Base-by-base conservation (phyloP, 1,140 invertebrate genomes). In the Bombus pyrosoma region DNA sequence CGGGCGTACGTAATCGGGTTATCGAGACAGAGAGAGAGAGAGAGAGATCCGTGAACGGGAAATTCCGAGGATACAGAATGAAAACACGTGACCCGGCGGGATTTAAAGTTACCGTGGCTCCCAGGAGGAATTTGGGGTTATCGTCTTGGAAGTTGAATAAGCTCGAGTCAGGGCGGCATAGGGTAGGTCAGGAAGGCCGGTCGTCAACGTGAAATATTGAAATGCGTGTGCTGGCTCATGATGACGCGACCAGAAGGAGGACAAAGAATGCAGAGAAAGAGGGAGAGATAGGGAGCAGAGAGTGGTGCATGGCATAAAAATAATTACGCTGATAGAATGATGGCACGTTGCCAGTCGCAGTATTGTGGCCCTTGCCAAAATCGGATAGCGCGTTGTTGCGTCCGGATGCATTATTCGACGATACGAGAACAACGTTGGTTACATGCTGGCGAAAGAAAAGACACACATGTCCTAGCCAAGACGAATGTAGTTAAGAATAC, bases 321-420 rank as follows among this genome's bases (percentile, higher is more conserved):
- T 94, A 94, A 94, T 94, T 94, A 93, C 89, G 88, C 82, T 93
- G 93, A 93, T 94, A 92, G 91, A 91, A 80, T 84, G 76, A 84
- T 93, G 93, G 93, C 93, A 72, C 9, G 12, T 15, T 75, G 93
- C 93, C 93, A 94, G 88, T 71, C 59, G 82, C 76, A 78, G 76
- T 76, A 82, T 80, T 83, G 74, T 39, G 78, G 71, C 71, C 59
- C 77, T 87, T 91, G 91, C 91, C 91, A 93, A 91, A 93, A 93
- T 93, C 93, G 92, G 93, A 94, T 94, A 92, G 39, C 88, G 78
- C 90, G 89, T 91, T 92, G 92, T 93, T 93, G 90, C 92, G 90
- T 91, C 85, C 90, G 87, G 90, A 92, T 91, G 90, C 91, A 93
- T 93, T 94, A 92, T 92, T 89, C 75, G 77, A 86, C 47, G 81